Evolutionary conservation across 2,113 vertebrate species (phyloP).

Genomic region (Oryzias melastigma): DNA sequence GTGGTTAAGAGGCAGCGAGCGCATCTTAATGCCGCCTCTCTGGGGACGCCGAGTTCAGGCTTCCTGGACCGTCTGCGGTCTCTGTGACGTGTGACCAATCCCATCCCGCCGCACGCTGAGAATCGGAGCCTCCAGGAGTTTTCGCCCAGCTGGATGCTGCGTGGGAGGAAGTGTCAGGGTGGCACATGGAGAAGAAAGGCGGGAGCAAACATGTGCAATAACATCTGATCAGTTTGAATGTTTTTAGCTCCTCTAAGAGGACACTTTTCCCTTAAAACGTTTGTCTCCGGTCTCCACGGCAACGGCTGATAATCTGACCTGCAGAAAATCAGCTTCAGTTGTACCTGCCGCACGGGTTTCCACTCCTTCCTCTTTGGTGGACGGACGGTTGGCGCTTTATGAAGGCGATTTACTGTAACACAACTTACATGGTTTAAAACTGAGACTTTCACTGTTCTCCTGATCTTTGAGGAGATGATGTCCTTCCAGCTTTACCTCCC

Average conservation of each 20-base stretch:
- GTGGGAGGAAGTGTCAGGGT: constrained; percentile 16
- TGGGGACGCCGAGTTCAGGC: constrained; percentile 6
- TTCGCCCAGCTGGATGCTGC: constrained; percentile 5
- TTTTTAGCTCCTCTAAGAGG: too few relatives aligned
- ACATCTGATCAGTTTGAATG: too few relatives aligned
- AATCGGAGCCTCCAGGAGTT: constrained; percentile 43
- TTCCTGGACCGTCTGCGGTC: constrained; percentile 32
- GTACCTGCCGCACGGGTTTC: constrained; percentile 31
- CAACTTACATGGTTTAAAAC: not conserved
- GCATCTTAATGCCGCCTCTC: constrained; percentile 24
- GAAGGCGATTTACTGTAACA: constrained; percentile 21
- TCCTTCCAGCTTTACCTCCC: constrained; percentile 40
- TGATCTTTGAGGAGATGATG: constrained; percentile 20
- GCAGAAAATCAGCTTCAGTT: constrained; percentile 52
- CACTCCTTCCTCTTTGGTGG: constrained; percentile 24
- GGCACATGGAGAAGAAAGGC: constrained; percentile 9
- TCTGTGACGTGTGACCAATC: constrained; percentile 35
- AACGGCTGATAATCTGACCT: constrained; percentile 48
- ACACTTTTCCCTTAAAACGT: not conserved
- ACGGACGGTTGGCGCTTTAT: not conserved
- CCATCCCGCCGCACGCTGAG: constrained; percentile 20
- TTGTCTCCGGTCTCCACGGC: constrained; percentile 62
- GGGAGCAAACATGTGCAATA: not conserved
- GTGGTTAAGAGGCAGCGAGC: constrained; percentile 10
- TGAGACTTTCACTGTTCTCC: constrained; percentile 14